Base-by-base conservation (phyloP, 2,888 invertebrate genomes). In the Endomychus coccineus region DNA sequence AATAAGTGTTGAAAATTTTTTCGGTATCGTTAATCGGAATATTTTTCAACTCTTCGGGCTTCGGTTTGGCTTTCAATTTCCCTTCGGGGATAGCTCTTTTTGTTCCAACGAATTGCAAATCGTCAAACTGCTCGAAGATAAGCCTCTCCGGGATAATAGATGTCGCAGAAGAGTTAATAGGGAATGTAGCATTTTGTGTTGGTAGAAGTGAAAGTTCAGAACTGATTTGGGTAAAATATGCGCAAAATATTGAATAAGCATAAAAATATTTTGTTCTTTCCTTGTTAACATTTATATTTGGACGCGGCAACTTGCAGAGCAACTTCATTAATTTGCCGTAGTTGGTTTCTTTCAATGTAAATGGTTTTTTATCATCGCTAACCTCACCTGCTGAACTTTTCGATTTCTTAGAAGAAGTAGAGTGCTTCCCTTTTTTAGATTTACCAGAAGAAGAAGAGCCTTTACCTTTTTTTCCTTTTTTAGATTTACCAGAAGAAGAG, bases 1-100 rank as follows among this genome's bases (percentile, higher is more conserved):
- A 46, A 39, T 51, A 52, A 7, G 40, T 23, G 16, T 37, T 35
- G 24, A 42, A 43, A 11, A 47, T 30, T 19, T 25, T 27, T 17
- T 44, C 36, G 16, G 37, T 36, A 25, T 50, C 40, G 2, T 48
- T 38, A 13, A 25, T 2, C 5, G 50, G 45, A 12, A 51, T 36
- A 21, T 37, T 36, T 23, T 36, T 38, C 16, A 50, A 33, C 12
- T 19, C 16, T 33, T 43, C 42, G 7, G 45, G 39, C 6, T 46
- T 34, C 10, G 50, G 52, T 12, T 30, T 30, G 2, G 25, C 25
- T 9, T 27, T 34, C 7, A 21, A 12, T 9, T 36, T 34, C 9
- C 22, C 31, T n/a, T 33, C 29, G 19, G 31, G 21, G 3, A 17
- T 27, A 9, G 24, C 7, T 12, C 40, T 40, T 30, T 40, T 40